Evolutionary conservation across 64 coral and sea anemone genomes (phyloP), one percentile per base, ranked within the genome.

Genomic region (Actinia equina): DNA sequence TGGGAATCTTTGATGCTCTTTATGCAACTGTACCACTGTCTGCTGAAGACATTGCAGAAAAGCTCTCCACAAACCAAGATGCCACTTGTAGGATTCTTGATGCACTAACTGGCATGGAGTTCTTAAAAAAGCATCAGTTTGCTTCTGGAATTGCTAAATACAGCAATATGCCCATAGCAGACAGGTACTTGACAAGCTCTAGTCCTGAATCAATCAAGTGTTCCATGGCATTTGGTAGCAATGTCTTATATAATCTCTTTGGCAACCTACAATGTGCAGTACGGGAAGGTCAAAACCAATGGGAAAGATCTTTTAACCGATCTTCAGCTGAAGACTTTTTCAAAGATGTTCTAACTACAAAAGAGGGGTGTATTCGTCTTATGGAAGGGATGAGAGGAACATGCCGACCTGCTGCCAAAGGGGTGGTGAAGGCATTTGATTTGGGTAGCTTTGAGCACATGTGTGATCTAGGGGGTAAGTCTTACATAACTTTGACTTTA

Each of bases 391-490:
- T 94, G 93, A 79, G 70, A 57, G 51, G 62, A 41, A 83, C 85
- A 7, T 90, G 76, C 78, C 43, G 52, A 23, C 77, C 84, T 52
- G 46, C 79, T 22, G 63, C 79, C 61, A 63, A 57, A 17, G 79
- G 44, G 12, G 80, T 91, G 45, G 44, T 87, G 19, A 91, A 42
- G 11, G 89, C 89, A 16, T 94, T 94, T 81, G 86, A 94, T 9
- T 71, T 91, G 59, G 17, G 78, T 3, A 23, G 58, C 9, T 94
- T 84, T 53, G 7, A 69, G 17, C 27, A 45, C 23, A 86, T 88
- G 59, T 95, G 94, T 89, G 94, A 95, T 52, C 83, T 95, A 20
- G 94, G 89, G 9, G 89, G 94, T 95, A 53, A 61, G 89, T 89
- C 18, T 81, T 81, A 81, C 78, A 81, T 81, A 44, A 52, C 22